Evolutionary conservation across 2,888 invertebrate species (phyloP), one percentile per base, ranked within the genome.

Genomic region (Drosophila kanekoi): DNA sequence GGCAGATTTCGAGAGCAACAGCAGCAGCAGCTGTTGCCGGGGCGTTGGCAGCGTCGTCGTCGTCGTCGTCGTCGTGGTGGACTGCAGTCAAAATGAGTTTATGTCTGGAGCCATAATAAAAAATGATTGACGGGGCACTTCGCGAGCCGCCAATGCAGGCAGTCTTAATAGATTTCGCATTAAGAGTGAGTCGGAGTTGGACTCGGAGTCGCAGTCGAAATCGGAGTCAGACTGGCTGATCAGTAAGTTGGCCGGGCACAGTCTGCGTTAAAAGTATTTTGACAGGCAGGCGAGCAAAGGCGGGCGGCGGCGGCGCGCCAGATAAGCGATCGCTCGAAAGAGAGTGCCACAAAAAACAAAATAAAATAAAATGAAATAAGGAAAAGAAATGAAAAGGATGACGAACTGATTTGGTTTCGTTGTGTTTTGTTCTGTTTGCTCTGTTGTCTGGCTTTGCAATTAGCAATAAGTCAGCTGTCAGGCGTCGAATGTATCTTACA

Each of bases 401-500:
- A 83, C 83, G 88, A 83, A 83, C 83, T 83, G 88, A 83, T 85
- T 77, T 77, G 51, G 67, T 56, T 64, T 81, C 72, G 62, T 68
- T 76, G 65, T 67, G 43, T 61, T 47, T 53, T 14, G 58, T 61
- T 47, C 48, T 14, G 58, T 49, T 53, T 52, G 62, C 61, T 18
- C 20, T 56, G 44, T 41, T 48, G 69, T 38, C 45, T 62, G 63
- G 58, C 62, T 78, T 72, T 76, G 87, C 86, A 86, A 89, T 86
- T 86, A 89, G 86, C 88, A 87, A 79, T 85, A 87, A 83, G 83
- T 81, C 89, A 86, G 89, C 87, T 86, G 89, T 89, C 89, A 83
- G 73, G 75, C 66, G 14, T 38, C 49, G 65, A 79, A 79, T 70
- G 75, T 80, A 79, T 77, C 85, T 79, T 44, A 66, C 49, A 61